These are phyloP conservation scores for Poeciliopsis turneri DNA, from an alignment of 2,797 vertebrate genomes.

Conservation along the genomic window DNA sequence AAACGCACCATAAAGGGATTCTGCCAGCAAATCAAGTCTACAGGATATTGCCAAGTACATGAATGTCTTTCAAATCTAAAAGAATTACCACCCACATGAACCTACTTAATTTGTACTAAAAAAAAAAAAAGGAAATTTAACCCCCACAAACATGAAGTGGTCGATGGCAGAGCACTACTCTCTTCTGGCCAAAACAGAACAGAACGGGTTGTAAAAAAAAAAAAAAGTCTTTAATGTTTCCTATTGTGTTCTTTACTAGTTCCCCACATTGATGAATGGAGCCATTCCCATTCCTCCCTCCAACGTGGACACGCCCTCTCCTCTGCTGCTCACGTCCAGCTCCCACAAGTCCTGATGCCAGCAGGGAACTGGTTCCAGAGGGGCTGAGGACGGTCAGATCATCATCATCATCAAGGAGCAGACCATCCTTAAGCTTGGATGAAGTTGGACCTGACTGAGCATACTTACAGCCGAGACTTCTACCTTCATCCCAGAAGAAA, in stretches of 20 bases:
- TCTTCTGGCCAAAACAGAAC: background rate
- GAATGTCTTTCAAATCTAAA: background rate
- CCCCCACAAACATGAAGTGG: background rate
- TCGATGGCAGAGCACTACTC: background rate
- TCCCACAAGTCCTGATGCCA: constrained; percentile 90
- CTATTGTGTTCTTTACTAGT: constrained; percentile 75
- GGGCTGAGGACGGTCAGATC: constrained; percentile 3
- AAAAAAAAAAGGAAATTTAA: background rate
- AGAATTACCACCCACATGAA: too few species aligned
- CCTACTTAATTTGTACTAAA: too few species aligned
- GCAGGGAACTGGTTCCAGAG: constrained; percentile 6
- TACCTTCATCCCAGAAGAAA: constrained; percentile 40
- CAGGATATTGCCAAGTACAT: background rate
- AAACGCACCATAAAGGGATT: background rate
- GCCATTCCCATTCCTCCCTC: constrained; percentile 88
- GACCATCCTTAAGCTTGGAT: constrained; percentile 11
- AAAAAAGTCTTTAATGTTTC: background rate
- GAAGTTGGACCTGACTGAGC: constrained; percentile 13
- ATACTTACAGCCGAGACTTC: constrained; percentile 28
- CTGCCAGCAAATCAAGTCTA: background rate
- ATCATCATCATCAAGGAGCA: constrained; percentile 8
- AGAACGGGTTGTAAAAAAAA: too few species aligned
- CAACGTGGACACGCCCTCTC: constrained; percentile 86
- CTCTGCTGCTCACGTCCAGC: constrained; percentile 87
- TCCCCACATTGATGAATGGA: constrained; percentile 91